phyloP scores from a whole-genome alignment of 2,888 invertebrate genomes.

The Trichacis sp. region DNA sequence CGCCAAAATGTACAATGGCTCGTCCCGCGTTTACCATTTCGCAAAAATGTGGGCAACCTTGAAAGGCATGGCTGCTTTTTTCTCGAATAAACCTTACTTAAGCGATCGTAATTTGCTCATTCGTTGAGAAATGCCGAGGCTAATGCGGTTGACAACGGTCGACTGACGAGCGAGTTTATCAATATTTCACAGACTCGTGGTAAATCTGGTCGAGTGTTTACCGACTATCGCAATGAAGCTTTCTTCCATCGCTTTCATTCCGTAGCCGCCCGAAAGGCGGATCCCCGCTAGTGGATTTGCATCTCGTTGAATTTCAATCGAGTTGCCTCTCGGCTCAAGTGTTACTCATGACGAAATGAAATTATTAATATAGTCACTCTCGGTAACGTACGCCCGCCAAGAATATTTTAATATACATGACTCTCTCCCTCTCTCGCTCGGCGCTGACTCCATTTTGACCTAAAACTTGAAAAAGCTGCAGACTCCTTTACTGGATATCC shows the following conservation, averaged over 20 bases:
- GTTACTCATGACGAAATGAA: conserved; percentile 57
- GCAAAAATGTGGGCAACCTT: not conserved
- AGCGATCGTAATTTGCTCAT: too few species aligned
- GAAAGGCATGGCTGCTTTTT: too few species aligned
- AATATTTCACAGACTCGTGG: conserved; percentile 63
- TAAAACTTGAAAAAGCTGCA: conserved; percentile 49
- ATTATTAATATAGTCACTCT: conserved; percentile 58
- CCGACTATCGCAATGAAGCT: conserved; percentile 57
- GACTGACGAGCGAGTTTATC: conserved; percentile 52
- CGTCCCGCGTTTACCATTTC: conserved; percentile 12
- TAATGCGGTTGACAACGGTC: conserved; percentile 25
- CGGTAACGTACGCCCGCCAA: conserved; percentile 32
- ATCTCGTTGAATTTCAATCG: conserved; percentile 67
- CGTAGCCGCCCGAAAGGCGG: conserved; percentile 52
- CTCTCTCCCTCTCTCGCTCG: too few species aligned
- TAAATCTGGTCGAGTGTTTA: conserved; percentile 64
- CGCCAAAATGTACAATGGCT: conserved; percentile 27
- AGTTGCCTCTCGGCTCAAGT: conserved; percentile 52
- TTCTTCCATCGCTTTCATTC: conserved; percentile 56
- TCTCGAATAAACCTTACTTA: too few species aligned
- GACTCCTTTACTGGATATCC: conserved; percentile 23
- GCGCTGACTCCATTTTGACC: conserved; percentile 48
- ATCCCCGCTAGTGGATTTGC: conserved; percentile 58
- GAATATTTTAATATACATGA: conserved; percentile 51
- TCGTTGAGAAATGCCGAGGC: conserved; percentile 14